These are phyloP conservation scores for Leucania comma DNA, from an alignment of 2,888 invertebrate species.

Conservation along the genomic window DNA sequence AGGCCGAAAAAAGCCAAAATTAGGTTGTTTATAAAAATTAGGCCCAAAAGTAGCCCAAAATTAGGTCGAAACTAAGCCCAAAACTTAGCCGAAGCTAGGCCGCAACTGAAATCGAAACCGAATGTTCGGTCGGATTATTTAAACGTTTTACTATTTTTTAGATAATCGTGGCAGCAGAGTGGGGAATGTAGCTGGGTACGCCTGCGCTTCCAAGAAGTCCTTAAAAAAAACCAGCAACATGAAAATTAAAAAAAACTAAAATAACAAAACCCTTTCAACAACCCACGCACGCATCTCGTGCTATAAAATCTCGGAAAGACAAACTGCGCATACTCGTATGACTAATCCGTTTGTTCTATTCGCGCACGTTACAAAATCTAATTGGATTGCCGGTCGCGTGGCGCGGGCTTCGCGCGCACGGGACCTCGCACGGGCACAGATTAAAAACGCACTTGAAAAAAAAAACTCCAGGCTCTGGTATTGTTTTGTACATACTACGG, in stretches of 20 bases:
- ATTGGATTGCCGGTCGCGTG: slow-evolving; percentile 80
- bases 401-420: slow-evolving; percentile 78
- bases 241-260: neutral
- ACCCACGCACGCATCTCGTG: slow-evolving; percentile 43
- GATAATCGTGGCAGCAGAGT: no score
- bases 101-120: no score
- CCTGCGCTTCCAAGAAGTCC: neutral
- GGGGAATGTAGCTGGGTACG: no score
- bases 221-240: neutral
- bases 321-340: slow-evolving; percentile 70
- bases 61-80: no score
- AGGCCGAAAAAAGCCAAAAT: no score
- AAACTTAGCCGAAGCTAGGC: no score
- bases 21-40: no score
- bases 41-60: no score
- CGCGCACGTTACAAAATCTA: slow-evolving; percentile 73
- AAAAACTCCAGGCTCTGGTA: slow-evolving; percentile 18
- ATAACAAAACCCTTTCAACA: neutral
- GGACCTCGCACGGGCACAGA: slow-evolving; percentile 63
- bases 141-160: no score
- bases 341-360: slow-evolving; percentile 69
- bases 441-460: slow-evolving; percentile 62
- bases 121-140: no score
- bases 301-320: slow-evolving; percentile 67
- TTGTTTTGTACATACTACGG: slow-evolving; percentile 24